Evolutionary conservation across 2,113 vertebrate genomes (phyloP).

Genomic region (Clarias magur): DNA sequence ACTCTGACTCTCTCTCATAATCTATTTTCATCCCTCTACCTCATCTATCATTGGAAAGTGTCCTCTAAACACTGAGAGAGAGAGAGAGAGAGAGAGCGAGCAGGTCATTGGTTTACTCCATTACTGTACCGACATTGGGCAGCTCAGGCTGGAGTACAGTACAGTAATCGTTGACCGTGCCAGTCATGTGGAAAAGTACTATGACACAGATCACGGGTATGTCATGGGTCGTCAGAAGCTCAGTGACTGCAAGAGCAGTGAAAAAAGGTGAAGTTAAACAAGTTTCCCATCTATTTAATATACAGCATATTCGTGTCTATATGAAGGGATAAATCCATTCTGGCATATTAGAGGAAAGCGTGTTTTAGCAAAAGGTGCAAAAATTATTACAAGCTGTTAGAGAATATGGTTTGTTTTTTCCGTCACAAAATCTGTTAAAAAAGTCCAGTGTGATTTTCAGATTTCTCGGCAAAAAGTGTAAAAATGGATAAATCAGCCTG

Average conservation of each 20-base stretch:
- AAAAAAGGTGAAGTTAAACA: background rate
- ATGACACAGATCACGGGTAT: background rate
- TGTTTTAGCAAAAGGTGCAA: too few relatives aligned
- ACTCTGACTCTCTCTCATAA: background rate
- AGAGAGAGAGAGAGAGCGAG: background rate
- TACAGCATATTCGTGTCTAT: too few relatives aligned
- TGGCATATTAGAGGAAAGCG: too few relatives aligned
- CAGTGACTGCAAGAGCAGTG: too few relatives aligned
- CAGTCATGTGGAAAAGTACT: conserved; percentile 1
- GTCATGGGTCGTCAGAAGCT: background rate
- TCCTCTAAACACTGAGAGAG: background rate
- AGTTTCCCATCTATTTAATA: background rate
- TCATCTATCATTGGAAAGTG: background rate
- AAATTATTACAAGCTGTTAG: too few relatives aligned
- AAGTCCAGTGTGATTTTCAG: too few relatives aligned
- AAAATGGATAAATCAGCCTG: too few relatives aligned
- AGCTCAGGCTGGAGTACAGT: background rate
- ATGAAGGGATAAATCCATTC: too few relatives aligned
- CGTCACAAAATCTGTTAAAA: too few relatives aligned
- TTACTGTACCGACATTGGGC: background rate
- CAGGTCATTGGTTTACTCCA: background rate
- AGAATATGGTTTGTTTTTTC: too few relatives aligned
- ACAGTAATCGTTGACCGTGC: background rate
- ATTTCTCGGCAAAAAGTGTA: too few relatives aligned
- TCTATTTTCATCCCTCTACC: background rate